Evolutionary conservation across 2,113 vertebrate genomes (phyloP), one percentile per base, ranked within the genome.

Genomic region (Bufo gargarizans): DNA sequence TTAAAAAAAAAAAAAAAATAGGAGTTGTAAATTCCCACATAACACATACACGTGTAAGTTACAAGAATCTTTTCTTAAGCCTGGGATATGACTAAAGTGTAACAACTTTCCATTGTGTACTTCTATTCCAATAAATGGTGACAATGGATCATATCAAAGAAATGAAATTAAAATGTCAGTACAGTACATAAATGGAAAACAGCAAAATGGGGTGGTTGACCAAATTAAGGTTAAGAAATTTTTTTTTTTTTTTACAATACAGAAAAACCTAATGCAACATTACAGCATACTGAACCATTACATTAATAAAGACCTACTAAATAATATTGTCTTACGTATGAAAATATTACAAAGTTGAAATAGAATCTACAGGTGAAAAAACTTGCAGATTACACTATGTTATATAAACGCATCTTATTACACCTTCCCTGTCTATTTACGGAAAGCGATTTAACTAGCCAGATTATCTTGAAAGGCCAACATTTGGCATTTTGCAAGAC

Each of bases 1-100:
- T 82, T 67, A 65, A 84, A 49, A 84, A 88, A 88, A 88, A 77
- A 65, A 77, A 49, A 78, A 88, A 88, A 88, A 77, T 19, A 16
- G 69, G 71, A 63, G 59, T 67, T 78, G 58, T 59, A 17, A 74
- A 63, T 65, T 77, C 50, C 56, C 20, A 77, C 17, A 67, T 43
- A 22, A 67, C 77, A 77, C 85, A 80, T 4, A 86, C 20, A 78
- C 19, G 55, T 77, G 5, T 63, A 86, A 56, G 55, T 19, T 53
- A 78, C 47, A 78, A n/a, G 19, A 78, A 50, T 55, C 69, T 47
- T 59, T 88, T 84, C 6, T 82, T 59, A 74, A 88, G 87, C 22
- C 87, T 67, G 87, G 71, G 72, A 81, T 33, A 19, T 78, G 1
- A 78, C 13, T 78, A 10, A 79, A 53, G 76, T 58, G 3, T 1